phyloP scores from a whole-genome alignment of 2,797 vertebrate species.

The Danionella dracula region DNA sequence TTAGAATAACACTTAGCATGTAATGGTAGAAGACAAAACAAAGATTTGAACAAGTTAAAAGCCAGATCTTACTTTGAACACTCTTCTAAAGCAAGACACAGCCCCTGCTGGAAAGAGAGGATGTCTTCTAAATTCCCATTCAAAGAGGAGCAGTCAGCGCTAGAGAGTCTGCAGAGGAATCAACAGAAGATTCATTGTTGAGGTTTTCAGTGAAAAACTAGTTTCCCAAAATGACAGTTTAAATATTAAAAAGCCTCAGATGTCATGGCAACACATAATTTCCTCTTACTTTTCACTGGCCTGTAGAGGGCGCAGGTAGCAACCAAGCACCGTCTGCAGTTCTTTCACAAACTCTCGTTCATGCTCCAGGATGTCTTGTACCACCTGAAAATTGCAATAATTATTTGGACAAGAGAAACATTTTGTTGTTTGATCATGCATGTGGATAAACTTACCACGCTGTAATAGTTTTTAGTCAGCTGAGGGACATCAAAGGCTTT shows the following conservation, averaged over 20 bases:
- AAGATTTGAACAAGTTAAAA: neutral
- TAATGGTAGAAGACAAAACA: no score
- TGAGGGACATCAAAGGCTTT: constrained; percentile 78
- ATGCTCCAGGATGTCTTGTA: constrained; percentile 94
- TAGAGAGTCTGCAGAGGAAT: constrained; percentile 69
- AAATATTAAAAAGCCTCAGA: neutral
- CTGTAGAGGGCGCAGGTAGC: constrained; percentile 89
- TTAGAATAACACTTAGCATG: no score
- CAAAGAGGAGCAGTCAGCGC: constrained; percentile 74
- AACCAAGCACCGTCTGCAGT: constrained; percentile 82
- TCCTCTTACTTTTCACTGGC: constrained; percentile 88
- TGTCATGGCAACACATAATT: neutral
- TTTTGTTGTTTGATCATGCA: neutral
- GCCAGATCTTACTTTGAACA: constrained; percentile 82
- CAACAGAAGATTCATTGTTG: constrained; percentile 1
- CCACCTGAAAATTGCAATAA: constrained; percentile 72
- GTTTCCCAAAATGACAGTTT: neutral
- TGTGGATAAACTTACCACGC: constrained; percentile 75
- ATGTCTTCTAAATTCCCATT: constrained; percentile 93
- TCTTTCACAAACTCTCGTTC: constrained; percentile 95
- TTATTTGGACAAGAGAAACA: neutral
- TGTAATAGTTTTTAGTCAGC: constrained; percentile 96
- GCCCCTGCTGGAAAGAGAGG: constrained; percentile 86
- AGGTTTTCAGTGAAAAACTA: constrained; percentile 2
- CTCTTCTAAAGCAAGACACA: constrained; percentile 88